Base-by-base conservation (phyloP, 1,140 invertebrate genomes). In the Scylla paramamosain region DNA sequence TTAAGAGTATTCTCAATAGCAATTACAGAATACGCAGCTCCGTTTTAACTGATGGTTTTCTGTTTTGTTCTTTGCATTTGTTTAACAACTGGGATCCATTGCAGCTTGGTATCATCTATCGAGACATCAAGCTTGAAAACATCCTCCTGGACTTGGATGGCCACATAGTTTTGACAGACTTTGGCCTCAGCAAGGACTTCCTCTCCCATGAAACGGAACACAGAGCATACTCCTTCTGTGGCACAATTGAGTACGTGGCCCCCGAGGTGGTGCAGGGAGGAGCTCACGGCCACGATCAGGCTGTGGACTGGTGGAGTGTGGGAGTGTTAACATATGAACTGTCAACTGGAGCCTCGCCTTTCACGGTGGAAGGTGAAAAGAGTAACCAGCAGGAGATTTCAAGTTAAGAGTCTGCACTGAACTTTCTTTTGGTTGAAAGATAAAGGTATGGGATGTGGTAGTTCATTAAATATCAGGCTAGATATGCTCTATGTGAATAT, bases 281-380 rank as follows among this genome's bases (percentile, higher is more conserved):
- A 93, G 98, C 97, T 83, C 97, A 98, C 92, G 99, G 99, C 48
- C 99, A 99, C 97, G 98, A 99, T 98, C 97, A 99, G 98, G 98
- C 98, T 96, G 99, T 99, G 3, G 99, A 99, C 97, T 99, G 99
- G 99, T 99, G 99, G 99, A 99, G 99, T 91, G 98, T 99, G 0
- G 99, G 99, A n/a, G 99, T 99, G 0, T 97, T 99, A 25, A 99
- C 98, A 0, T 99, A 99, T 97, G 99, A 99, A 97, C 97, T 99
- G 12, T 97, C 99, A n/a, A 99, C 99, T 0, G 99, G 99, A 32
- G 99, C 99, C 4, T 99, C 99, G 0, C 99, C 99, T n/a, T 99
- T 99, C 97, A 99, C 99, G 8, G 98, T 99, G 0, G 99, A 99
- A 96, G 99, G 99, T 45, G 98, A 99, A 96, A 98, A 98, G 96